Conservation (phyloP, 2,113 vertebrate genomes). For the Amia ocellicauda region DNA sequence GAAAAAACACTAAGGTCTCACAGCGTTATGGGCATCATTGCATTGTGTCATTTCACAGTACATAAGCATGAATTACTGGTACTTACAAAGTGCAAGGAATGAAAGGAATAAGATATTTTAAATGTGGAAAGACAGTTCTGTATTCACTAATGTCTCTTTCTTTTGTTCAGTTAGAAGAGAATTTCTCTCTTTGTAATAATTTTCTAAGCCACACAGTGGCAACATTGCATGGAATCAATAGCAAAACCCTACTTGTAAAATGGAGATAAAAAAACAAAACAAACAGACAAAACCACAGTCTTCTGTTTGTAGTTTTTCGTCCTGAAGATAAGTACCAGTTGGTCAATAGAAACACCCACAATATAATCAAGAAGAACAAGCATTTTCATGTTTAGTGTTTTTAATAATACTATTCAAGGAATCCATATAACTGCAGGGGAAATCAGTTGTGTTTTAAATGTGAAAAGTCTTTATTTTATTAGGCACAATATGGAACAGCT, state of each 20-base stretch:
- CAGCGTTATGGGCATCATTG: no score
- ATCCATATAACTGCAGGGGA: no score
- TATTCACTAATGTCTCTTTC: conserved; percentile 26
- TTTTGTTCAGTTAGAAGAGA: conserved; percentile 23
- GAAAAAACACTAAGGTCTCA: no score
- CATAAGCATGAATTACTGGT: conserved; percentile 31
- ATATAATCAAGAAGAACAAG: no score
- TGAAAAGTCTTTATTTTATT: no score
- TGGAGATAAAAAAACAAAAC: conserved; percentile 30
- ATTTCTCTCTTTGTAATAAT: conserved; percentile 28
- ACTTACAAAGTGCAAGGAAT: conserved; percentile 23
- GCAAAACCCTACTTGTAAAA: conserved; percentile 41
- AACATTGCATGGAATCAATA: conserved; percentile 7
- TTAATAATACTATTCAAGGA: no score
- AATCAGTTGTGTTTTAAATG: no score
- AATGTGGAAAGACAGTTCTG: conserved; percentile 31
- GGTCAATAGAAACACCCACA: no score
- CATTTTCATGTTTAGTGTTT: no score
- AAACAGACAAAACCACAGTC: conserved; percentile 29
- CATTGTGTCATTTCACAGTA: no score
- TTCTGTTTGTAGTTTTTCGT: conserved; percentile 41
- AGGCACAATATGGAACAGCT: no score
- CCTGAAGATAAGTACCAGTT: conserved; percentile 38
- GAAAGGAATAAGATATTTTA: conserved; percentile 41
- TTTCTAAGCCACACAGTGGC: conserved; percentile 10